Evolutionary conservation across 2,113 vertebrate genomes (phyloP).

Genomic region (Suricata suricatta): DNA sequence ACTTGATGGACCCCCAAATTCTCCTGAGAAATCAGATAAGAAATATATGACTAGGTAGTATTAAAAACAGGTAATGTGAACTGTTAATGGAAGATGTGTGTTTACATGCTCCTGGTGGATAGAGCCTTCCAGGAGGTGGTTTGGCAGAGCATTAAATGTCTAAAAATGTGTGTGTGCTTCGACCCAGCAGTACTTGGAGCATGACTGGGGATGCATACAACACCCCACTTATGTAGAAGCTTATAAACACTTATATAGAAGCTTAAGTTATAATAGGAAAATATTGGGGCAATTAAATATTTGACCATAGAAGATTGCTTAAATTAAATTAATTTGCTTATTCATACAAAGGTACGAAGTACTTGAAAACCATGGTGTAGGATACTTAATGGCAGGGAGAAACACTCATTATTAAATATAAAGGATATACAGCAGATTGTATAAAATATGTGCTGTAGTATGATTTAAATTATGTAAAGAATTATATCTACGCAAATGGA

Average conservation of each 20-base stretch:
- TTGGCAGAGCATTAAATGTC: background rate
- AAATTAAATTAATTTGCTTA: conserved; percentile 32
- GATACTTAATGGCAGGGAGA: background rate
- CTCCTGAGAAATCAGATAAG: background rate
- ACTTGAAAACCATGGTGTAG: background rate
- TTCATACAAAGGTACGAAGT: background rate
- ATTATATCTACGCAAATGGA: background rate
- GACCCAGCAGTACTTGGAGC: background rate
- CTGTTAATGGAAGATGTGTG: background rate
- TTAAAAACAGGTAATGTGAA: background rate
- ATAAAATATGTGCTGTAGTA: background rate
- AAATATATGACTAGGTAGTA: conserved; percentile 29
- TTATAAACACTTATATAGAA: background rate
- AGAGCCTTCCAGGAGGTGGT: background rate
- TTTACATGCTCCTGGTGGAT: background rate
- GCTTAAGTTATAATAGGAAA: background rate
- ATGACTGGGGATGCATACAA: background rate
- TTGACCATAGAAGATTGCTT: background rate
- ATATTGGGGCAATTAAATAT: conserved; percentile 26
- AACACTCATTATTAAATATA: background rate
- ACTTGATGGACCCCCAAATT: background rate
- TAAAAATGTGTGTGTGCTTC: background rate
- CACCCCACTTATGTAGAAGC: background rate
- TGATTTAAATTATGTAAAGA: background rate
- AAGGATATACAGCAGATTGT: background rate